phyloP scores from a whole-genome alignment of 2,888 invertebrate genomes.

The Prionchulus punctatus region DNA sequence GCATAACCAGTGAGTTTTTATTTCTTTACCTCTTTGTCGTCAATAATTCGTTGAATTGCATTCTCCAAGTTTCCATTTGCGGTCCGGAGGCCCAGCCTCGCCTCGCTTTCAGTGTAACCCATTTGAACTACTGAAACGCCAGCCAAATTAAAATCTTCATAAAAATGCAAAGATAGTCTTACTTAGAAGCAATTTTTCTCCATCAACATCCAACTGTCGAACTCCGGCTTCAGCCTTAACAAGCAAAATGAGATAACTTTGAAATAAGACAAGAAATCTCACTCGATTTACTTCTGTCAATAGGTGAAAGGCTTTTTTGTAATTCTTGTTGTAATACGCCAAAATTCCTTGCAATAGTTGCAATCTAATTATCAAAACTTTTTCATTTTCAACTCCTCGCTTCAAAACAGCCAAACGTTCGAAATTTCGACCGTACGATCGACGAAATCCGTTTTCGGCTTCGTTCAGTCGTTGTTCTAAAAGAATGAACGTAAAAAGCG shows the following conservation, averaged over 20 bases:
- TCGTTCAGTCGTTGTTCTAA: conserved; percentile 47
- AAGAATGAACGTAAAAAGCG: conserved; percentile 15
- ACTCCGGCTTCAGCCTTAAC: too few relatives aligned
- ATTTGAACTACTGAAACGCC: too few relatives aligned
- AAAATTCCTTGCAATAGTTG: conserved; percentile 63
- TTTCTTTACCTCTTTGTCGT: too few relatives aligned
- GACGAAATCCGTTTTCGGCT: conserved; percentile 50
- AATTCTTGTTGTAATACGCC: conserved; percentile 56
- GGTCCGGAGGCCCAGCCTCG: background rate
- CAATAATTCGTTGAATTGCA: background rate
- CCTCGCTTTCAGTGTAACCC: background rate
- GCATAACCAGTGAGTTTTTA: too few relatives aligned
- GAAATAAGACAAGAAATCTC: too few relatives aligned
- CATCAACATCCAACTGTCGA: conserved; percentile 47
- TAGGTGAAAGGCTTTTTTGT: conserved; percentile 50
- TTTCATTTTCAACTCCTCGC: conserved; percentile 46
- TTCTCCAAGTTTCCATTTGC: background rate
- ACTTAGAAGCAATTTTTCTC: conserved; percentile 38
- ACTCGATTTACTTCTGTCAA: too few relatives aligned
- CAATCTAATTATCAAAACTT: conserved; percentile 56
- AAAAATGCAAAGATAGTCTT: too few relatives aligned
- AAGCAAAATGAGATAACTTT: too few relatives aligned
- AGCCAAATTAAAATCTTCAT: too few relatives aligned
- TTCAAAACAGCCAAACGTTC: conserved; percentile 38
- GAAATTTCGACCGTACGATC: conserved; percentile 50